Evolutionary conservation across 2,113 vertebrate genomes (phyloP).

Genomic region (Gobio gobio): DNA sequence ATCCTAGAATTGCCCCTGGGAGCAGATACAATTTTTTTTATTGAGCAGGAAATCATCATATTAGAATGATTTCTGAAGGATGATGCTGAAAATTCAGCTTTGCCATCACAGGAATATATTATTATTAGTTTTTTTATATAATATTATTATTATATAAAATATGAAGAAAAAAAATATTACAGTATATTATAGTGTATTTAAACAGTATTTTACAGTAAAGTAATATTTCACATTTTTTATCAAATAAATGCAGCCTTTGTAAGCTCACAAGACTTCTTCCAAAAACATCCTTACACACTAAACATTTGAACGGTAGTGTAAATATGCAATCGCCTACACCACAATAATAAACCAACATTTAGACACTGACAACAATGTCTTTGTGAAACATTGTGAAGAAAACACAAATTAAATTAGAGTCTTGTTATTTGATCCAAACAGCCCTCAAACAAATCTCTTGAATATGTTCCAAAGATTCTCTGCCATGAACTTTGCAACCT

Average conservation of each 20-base stretch:
- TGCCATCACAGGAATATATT: not conserved
- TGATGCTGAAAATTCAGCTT: not conserved
- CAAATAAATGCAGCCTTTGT: not conserved
- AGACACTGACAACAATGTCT: not conserved
- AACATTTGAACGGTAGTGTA: no score
- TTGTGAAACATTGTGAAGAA: not conserved
- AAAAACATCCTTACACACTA: not conserved
- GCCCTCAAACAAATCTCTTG: not conserved
- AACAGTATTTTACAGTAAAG: no score
- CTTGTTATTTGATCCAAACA: not conserved
- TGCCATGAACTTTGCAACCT: slow-evolving; percentile 7
- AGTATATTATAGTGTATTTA: no score
- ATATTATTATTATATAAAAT: not conserved
- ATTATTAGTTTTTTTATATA: no score
- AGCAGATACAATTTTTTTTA: not conserved
- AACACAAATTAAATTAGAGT: not conserved
- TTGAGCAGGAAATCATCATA: not conserved
- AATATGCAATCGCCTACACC: no score
- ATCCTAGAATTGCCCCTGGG: no score
- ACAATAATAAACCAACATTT: not conserved
- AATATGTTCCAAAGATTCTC: not conserved
- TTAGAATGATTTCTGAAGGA: not conserved
- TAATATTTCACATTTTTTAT: not conserved
- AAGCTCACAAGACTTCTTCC: not conserved
- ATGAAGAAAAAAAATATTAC: not conserved